Evolutionary conservation across 2,888 invertebrate species (phyloP).

Genomic region (Tetanocera ferruginea): DNA sequence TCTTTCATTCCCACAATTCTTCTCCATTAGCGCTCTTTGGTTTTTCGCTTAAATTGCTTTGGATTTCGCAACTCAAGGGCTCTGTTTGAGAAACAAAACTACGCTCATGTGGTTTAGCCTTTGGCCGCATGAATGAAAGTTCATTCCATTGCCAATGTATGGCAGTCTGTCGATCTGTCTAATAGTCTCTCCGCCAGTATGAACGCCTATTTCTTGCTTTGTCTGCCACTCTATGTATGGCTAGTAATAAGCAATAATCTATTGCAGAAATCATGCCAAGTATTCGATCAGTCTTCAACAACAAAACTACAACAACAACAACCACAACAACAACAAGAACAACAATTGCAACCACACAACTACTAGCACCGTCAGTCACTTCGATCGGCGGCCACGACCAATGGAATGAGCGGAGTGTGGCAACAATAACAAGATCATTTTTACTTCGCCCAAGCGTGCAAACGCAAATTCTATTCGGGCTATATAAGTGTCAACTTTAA

Average conservation of each 20-base stretch:
- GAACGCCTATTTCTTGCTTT: slow-evolving; percentile 40
- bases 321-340: slow-evolving; percentile 36
- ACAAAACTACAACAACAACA: slow-evolving; percentile 34
- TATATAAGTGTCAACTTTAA: slow-evolving; percentile 66
- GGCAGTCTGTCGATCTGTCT: slow-evolving; percentile 23
- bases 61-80: background rate
- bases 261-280: slow-evolving; percentile 64
- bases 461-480: slow-evolving; percentile 53
- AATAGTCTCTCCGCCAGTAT: slow-evolving; percentile 31
- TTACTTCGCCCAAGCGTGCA: slow-evolving; percentile 37
- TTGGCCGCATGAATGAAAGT: slow-evolving; percentile 44
- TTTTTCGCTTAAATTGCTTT: too few species aligned
- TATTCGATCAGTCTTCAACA: slow-evolving; percentile 61
- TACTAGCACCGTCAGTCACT: slow-evolving; percentile 36
- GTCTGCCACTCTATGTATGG: slow-evolving; percentile 31
- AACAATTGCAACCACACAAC: slow-evolving; percentile 20
- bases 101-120: slow-evolving; percentile 39
- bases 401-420: slow-evolving; percentile 32
- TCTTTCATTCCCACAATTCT: too few species aligned
- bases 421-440: slow-evolving; percentile 30
- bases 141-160: slow-evolving; percentile 62
- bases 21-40: too few species aligned
- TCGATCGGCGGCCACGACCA: slow-evolving; percentile 33
- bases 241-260: slow-evolving; percentile 57
- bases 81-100: background rate